Evolutionary conservation across 2,113 vertebrate genomes (phyloP).

Genomic region (human): GRCh38 chr18:33554001-33554500

Average conservation of each 20-base stretch:
- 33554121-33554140: not conserved
- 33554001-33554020: not conserved
- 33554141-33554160: not conserved
- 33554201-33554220: not conserved
- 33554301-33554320: not conserved
- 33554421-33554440: not conserved
- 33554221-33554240: fast-evolving
- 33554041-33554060: not conserved
- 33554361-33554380: not conserved
- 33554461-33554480: not conserved
- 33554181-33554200: not conserved
- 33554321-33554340: not conserved
- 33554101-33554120: not conserved
- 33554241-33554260: not conserved
- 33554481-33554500: not conserved
- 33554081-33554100: not conserved
- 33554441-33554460: not conserved
- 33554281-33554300: not conserved
- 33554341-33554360: not conserved
- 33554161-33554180: not conserved
- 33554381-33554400: not conserved
- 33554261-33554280: not conserved
- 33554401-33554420: not conserved
- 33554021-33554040: not conserved
- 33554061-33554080: not conserved